Conservation (phyloP, 2,888 invertebrate species). For the Drosophila fungiperda region DNA sequence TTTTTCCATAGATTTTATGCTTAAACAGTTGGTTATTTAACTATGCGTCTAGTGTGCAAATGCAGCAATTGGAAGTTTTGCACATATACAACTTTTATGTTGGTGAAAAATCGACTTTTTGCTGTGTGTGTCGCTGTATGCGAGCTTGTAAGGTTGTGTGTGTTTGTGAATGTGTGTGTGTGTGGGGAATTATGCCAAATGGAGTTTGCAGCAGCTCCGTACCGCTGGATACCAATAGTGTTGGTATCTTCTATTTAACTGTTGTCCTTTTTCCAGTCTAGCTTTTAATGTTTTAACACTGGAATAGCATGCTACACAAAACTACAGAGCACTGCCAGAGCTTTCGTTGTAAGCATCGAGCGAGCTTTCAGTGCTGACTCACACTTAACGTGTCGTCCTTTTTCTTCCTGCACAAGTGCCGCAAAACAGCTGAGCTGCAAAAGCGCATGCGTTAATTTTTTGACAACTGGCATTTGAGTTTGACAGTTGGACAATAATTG, state of each 20-base stretch:
- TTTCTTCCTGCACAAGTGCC: slow-evolving; percentile 47
- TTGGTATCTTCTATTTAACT: slow-evolving; percentile 78
- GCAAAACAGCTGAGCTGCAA: slow-evolving; percentile 59
- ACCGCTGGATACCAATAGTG: slow-evolving; percentile 79
- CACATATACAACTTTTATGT: slow-evolving; percentile 71
- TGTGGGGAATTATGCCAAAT: slow-evolving; percentile 75
- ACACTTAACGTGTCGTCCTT: slow-evolving; percentile 51
- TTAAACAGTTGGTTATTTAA: slow-evolving; percentile 15
- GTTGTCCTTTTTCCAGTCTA: slow-evolving; percentile 78
- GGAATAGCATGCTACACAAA: slow-evolving; percentile 49
- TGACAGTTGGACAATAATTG: slow-evolving; percentile 37
- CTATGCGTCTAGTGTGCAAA: slow-evolving; percentile 33
- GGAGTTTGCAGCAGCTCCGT: slow-evolving; percentile 61
- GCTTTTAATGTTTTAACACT: slow-evolving; percentile 78
- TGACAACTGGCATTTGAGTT: slow-evolving; percentile 35
- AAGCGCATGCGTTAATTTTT: slow-evolving; percentile 57
- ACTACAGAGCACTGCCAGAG: slow-evolving; percentile 30
- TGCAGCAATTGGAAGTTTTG: slow-evolving; percentile 68
- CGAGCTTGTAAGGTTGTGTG: slow-evolving; percentile 1
- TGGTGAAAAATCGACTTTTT: slow-evolving; percentile 81
- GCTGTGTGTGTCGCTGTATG: slow-evolving; percentile 31
- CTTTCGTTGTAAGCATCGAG: slow-evolving; percentile 26
- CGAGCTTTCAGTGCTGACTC: slow-evolving; percentile 47
- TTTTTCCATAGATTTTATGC: slow-evolving; percentile 3
- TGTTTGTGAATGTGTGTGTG: slow-evolving; percentile 39